Base-by-base conservation (phyloP, 2,888 invertebrate species). In the Helleia helle region DNA sequence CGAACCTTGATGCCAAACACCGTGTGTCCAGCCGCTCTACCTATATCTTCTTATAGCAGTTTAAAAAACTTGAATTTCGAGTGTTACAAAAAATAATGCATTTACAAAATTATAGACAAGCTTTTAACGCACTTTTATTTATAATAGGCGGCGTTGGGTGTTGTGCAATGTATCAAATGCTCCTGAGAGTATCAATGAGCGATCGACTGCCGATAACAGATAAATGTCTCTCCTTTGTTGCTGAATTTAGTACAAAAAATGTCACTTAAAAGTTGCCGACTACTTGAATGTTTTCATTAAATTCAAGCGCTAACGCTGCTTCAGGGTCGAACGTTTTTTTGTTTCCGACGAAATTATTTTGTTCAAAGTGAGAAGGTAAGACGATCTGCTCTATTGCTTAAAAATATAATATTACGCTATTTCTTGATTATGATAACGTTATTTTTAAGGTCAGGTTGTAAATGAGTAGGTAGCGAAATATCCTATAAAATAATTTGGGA, bases 151-250 rank as follows among this genome's bases (percentile, higher is more conserved):
- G 62, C 55, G 46, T 43, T 40, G 40, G 48, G 46, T 61, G 55
- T 61, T 63, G 59, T 66, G 57, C 63, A 68, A 70, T 63, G 63
- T 68, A 75, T 75, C 71, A 53, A 66, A 66, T 71, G 66, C 69
- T 61, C 29, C 63, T 58, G 60, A 59, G 47, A 65, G 60, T 65
- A 65, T 66, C 63, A 54, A 46, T 52, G 50, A 57, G 45, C 48
- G 63, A 68, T 71, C 55, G 48, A 49, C 48, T 51, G 22, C 40
- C 49, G 68, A 69, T 66, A 69, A 63, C 43, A 43, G 44, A 44
- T 46, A 42, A 57, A 70, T 71, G 67, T 67, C 66, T 66, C 50
- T 60, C 56, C 50, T 60, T 65, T 65, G 62, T 64, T 58, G 55
- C 52, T 49, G 54, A 41, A 55, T 56, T 59, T 56, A 43, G 38